Evolutionary conservation across 2,113 vertebrate genomes (phyloP), one percentile per base, ranked within the genome.

Genomic region (Perccottus glenii): DNA sequence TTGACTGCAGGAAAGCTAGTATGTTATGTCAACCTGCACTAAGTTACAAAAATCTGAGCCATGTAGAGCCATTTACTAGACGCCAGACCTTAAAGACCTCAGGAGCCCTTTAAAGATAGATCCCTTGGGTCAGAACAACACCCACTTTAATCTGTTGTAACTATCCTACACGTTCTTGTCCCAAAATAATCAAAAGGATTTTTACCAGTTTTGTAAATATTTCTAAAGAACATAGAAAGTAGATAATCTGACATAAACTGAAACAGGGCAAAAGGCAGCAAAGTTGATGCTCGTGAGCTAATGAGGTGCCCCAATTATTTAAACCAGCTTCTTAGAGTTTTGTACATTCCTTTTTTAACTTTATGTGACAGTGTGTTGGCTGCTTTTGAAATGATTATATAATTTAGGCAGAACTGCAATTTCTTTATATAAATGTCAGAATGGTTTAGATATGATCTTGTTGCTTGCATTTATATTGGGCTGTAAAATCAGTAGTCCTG

Each of bases 41-140:
- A 62, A 76, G n/a, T 53, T 60, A 61, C 32, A 73, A 46, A 61
- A 64, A 75, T 42, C 64, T 36, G 61, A 53, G 32, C 36, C 70
- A 67, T 42, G 32, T 33, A 53, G 11, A 45, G 59, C 45, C 19
- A 35, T 60, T 67, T 44, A 57, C n/a, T 48, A 43, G 58, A 60
- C 42, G 44, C 60, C 32, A 61, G n/a, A n/a, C n/a, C n/a, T n/a
- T n/a, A n/a, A 32, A 62, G n/a, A 55, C 16, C 60, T 36, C 68
- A 35, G 61, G 40, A 60, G 66, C 44, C 19, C 32, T 60, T 55
- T 67, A 15, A 70, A 82, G 62, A 51, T 49, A 62, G 50, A 71
- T 16, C 50, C 16, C 4, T n/a, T 9, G n/a, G 73, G 45, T 36
- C 67, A 49, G 19, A 68, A 56, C 49, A 15, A 61, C 70, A 63